Evolutionary conservation across 2,797 vertebrate species (phyloP).

Genomic region (Capromys pilorides): DNA sequence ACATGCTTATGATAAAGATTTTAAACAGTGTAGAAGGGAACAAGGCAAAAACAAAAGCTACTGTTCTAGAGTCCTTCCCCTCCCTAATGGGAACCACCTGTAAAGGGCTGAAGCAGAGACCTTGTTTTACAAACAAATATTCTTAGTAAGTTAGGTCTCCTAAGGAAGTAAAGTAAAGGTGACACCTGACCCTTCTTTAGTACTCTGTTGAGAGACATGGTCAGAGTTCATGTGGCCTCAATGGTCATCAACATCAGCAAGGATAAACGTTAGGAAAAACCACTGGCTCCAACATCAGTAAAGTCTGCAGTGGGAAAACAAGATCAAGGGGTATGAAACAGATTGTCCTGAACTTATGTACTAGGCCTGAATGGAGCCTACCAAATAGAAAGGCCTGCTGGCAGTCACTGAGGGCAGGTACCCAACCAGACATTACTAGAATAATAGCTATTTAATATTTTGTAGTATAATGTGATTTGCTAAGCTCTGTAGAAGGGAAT

Average conservation of each 20-base stretch:
- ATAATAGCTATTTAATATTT: background rate
- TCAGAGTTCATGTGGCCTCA: background rate
- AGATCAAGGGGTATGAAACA: background rate
- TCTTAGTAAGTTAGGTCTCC: background rate
- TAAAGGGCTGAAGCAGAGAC: background rate
- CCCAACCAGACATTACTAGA: background rate
- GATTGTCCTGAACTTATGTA: background rate
- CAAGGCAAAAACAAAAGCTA: background rate
- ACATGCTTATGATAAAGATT: background rate
- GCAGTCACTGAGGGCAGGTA: background rate
- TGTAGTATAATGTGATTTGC: background rate
- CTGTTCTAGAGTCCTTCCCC: too few species aligned
- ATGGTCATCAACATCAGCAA: background rate
- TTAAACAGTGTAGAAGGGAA: conserved; percentile 31
- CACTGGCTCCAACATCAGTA: background rate
- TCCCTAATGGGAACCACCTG: background rate
- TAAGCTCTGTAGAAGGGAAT: background rate
- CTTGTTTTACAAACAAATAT: background rate
- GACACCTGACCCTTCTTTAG: background rate
- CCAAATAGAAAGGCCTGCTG: background rate
- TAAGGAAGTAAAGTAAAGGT: background rate
- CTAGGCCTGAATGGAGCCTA: background rate
- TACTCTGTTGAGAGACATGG: too few species aligned
- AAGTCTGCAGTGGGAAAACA: background rate
- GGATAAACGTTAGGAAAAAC: background rate